Conservation (phyloP, 2,797 vertebrate genomes). For the Anguilla pacifica region DNA sequence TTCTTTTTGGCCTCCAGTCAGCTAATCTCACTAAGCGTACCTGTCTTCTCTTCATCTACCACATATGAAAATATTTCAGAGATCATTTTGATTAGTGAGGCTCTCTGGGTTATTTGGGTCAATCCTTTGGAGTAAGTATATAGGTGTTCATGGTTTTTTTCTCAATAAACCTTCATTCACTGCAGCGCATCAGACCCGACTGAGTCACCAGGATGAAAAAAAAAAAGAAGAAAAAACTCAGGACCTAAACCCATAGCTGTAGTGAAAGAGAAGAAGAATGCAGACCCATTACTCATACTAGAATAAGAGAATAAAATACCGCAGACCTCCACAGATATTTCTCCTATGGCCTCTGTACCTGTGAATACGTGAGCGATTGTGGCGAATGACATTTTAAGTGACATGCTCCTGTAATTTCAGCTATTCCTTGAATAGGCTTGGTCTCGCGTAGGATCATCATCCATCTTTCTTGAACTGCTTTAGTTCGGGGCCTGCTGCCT, state of each 20-base stretch:
- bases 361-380: constrained; percentile 43
- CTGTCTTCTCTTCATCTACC: neutral
- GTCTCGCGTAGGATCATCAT: constrained; percentile 55
- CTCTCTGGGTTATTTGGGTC: neutral
- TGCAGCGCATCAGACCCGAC: neutral
- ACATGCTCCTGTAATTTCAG: constrained; percentile 61
- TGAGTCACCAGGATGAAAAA: constrained; percentile 7
- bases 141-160: constrained; percentile 6
- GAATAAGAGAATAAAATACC: constrained; percentile 3
- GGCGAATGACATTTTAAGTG: constrained; percentile 60
- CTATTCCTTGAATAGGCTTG: constrained; percentile 62
- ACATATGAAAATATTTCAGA: neutral
- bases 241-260: constrained; percentile 2
- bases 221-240: neutral
- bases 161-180: neutral
- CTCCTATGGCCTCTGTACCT: neutral
- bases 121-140: neutral
- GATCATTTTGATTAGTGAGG: neutral
- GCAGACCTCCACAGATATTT: neutral
- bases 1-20: neutral
- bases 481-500: constrained; percentile 55
- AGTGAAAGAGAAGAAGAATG: constrained; percentile 6
- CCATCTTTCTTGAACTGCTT: constrained; percentile 61
- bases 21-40: neutral
- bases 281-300: constrained; percentile 7